phyloP scores from a whole-genome alignment of 2,888 invertebrate genomes.

The Balanococcus diminutus region DNA sequence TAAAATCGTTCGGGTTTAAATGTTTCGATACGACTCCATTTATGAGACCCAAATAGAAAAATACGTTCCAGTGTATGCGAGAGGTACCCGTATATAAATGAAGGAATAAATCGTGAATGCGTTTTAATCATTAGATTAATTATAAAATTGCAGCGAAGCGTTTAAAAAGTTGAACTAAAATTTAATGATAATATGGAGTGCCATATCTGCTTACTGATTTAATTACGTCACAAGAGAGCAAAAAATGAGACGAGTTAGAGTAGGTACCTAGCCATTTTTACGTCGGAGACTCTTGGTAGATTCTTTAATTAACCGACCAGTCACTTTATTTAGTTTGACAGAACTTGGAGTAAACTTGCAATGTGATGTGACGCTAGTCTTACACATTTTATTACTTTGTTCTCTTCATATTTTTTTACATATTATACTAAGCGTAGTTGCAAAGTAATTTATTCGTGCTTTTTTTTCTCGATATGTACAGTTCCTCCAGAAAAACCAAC shows the following conservation, averaged over 20 bases:
- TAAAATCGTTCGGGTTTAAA: neutral
- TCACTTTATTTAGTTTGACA: neutral
- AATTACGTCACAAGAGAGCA: neutral
- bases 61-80: neutral
- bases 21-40: neutral
- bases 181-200: neutral
- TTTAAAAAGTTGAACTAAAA: neutral
- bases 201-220: neutral
- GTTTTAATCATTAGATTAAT: neutral
- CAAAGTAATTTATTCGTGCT: constrained; percentile 17
- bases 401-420: neutral
- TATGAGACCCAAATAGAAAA: neutral
- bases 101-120: no score
- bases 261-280: neutral
- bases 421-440: neutral
- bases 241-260: neutral
- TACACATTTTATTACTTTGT: neutral
- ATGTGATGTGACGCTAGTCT: neutral
- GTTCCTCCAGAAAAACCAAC: constrained; percentile 87
- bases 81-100: neutral
- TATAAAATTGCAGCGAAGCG: neutral
- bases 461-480: constrained; percentile 64
- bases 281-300: neutral
- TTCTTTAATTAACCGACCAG: neutral
- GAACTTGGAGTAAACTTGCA: neutral